Conservation (phyloP, 2,797 vertebrate species). For the Lagodon rhomboides region DNA sequence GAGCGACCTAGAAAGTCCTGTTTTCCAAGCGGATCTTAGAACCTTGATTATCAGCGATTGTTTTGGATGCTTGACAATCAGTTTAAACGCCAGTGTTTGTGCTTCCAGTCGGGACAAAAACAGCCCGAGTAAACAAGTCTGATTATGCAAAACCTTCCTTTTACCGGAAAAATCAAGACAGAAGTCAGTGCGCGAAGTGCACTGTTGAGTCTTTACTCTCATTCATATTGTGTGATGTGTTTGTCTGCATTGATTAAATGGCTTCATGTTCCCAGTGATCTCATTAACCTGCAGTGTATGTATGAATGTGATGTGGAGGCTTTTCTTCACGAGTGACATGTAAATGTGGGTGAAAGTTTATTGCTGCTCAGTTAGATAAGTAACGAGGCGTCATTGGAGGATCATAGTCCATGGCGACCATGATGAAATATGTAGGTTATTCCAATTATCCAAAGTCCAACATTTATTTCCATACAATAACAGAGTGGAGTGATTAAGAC, state of each 20-base stretch:
- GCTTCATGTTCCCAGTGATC: not conserved
- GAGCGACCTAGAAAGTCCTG: not conserved
- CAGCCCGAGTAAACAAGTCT: constrained; percentile 29
- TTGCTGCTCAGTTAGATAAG: constrained; percentile 68
- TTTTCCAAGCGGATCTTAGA: constrained; percentile 1
- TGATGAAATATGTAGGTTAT: constrained; percentile 75
- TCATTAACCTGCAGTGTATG: not conserved
- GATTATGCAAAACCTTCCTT: constrained; percentile 12
- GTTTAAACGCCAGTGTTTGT: constrained; percentile 50
- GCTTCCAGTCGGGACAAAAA: constrained; percentile 11
- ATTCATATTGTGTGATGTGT: not conserved
- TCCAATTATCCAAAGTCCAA: constrained; percentile 73
- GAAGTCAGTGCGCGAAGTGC: not conserved
- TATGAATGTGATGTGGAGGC: constrained; percentile 16
- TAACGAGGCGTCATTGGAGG: constrained; percentile 55
- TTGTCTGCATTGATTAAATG: not conserved
- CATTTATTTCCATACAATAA: constrained; percentile 71
- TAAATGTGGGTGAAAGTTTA: constrained; percentile 80
- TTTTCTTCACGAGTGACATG: constrained; percentile 28
- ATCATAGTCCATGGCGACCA: constrained; percentile 75
- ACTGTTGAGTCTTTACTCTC: not conserved
- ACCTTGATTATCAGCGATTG: constrained; percentile 21
- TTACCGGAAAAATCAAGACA: constrained; percentile 8
- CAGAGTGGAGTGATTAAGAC: constrained; percentile 28
- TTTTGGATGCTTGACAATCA: constrained; percentile 40